Percentiles rank a stretch among this genome's conserved stretches.
These are phyloP conservation scores for Rotaria socialis DNA, from an alignment of 2,888 invertebrate species.

Conservation along the genomic window DNA sequence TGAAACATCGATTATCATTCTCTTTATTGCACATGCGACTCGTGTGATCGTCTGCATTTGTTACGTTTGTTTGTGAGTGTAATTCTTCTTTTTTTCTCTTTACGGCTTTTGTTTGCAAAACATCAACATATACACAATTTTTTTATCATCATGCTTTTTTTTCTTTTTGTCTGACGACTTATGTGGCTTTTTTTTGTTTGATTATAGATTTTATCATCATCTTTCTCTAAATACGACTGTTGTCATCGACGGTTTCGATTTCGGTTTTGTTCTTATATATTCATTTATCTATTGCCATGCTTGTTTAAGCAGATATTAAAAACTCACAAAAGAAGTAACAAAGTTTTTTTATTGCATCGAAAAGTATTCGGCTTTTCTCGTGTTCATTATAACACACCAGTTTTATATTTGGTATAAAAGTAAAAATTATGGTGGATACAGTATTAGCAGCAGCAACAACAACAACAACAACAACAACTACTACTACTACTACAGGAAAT, in stretches of 20 bases:
- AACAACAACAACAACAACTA: slow-evolving; percentile 4
- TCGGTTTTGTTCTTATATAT: neutral
- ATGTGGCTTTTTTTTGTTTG: slow-evolving; percentile 15
- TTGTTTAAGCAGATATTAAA: neutral
- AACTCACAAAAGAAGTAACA: neutral
- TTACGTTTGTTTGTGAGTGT: neutral
- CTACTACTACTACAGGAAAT: too few species aligned
- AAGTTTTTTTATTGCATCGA: neutral
- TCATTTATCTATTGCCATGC: neutral
- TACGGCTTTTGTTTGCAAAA: slow-evolving; percentile 14
- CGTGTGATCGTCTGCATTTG: slow-evolving; percentile 7
- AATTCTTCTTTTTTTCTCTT: neutral
- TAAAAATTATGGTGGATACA: neutral
- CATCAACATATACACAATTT: neutral
- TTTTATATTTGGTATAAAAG: neutral
- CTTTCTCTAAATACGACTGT: neutral
- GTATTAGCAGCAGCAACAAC: neutral
- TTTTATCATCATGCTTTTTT: neutral
- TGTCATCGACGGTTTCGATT: slow-evolving; percentile 2
- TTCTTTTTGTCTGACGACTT: neutral
- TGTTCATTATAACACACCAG: neutral
- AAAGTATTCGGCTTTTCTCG: neutral
- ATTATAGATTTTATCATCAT: slow-evolving; percentile 18
- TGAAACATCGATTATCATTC: neutral
- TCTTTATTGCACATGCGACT: neutral